Conservation (phyloP, 1,140 invertebrate genomes). For the Monomorium pharaonis region DNA sequence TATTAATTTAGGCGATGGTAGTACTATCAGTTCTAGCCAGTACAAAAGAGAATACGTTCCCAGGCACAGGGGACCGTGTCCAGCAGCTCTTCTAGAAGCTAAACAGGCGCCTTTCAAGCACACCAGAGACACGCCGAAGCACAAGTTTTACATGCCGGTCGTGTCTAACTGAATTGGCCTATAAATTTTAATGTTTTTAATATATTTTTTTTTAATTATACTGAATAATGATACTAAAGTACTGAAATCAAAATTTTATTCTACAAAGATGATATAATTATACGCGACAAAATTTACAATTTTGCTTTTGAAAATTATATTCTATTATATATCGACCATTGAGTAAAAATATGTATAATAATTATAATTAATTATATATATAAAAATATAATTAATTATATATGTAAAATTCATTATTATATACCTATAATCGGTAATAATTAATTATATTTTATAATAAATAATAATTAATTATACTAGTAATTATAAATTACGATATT, state of each 20-base stretch:
- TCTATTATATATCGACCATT: background rate
- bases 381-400: background rate
- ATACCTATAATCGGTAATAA: background rate
- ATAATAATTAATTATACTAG: background rate
- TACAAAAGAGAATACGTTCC: conserved; percentile 92
- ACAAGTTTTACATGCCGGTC: conserved; percentile 92
- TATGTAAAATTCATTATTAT: no score
- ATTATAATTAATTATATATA: background rate
- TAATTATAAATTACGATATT: background rate
- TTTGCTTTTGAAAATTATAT: background rate
- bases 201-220: background rate
- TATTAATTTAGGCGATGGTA: conserved; percentile 89
- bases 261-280: background rate
- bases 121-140: conserved; percentile 92
- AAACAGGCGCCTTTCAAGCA: conserved; percentile 92
- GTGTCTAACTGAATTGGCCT: conserved; percentile 75
- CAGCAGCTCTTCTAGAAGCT: conserved; percentile 90
- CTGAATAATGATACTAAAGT: background rate
- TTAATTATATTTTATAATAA: no score
- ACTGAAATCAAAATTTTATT: background rate
- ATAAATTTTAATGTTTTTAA: conserved; percentile 21
- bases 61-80: conserved; percentile 89
- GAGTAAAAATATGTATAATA: background rate
- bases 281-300: background rate
- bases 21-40: conserved; percentile 86